Conservation (phyloP, 2,888 invertebrate species). For the Eilema depressum region DNA sequence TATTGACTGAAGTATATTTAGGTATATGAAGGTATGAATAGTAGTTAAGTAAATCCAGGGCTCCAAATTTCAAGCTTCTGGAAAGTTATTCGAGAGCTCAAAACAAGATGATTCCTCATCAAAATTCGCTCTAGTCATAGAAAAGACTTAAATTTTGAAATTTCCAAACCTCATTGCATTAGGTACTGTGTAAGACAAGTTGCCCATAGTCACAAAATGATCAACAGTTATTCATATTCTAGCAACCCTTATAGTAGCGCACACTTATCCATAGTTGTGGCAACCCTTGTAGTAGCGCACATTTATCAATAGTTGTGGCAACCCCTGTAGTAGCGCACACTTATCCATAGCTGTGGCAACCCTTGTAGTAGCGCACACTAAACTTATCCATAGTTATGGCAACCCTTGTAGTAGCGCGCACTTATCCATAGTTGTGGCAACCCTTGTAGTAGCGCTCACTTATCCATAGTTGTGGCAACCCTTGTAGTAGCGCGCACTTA, state of each 20-base stretch:
- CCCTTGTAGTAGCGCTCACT: slow-evolving; percentile 55
- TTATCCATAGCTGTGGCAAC: too few relatives aligned
- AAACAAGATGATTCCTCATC: not conserved
- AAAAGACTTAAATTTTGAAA: too few relatives aligned
- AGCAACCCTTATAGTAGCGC: slow-evolving; percentile 53
- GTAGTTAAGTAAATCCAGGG: not conserved
- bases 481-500: slow-evolving; percentile 47
- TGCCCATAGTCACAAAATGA: too few relatives aligned
- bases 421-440: slow-evolving; percentile 23
- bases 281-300: slow-evolving; percentile 55
- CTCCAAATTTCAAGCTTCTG: not conserved
- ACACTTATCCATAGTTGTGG: slow-evolving; percentile 3
- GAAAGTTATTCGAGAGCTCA: not conserved
- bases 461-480: slow-evolving; percentile 35
- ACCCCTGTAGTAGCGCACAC: slow-evolving; percentile 54
- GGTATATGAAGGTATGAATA: not conserved
- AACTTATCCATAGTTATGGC: too few relatives aligned
- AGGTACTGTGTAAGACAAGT: not conserved
- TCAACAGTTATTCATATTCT: slow-evolving; percentile 29
- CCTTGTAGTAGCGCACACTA: too few relatives aligned
- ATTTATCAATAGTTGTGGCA: slow-evolving; percentile 22
- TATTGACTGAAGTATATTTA: not conserved
- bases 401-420: too few relatives aligned
- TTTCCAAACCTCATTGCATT: too few relatives aligned
- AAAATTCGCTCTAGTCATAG: too few relatives aligned